Base-by-base conservation (phyloP, 2,888 invertebrate genomes). In the Hololepta plana region DNA sequence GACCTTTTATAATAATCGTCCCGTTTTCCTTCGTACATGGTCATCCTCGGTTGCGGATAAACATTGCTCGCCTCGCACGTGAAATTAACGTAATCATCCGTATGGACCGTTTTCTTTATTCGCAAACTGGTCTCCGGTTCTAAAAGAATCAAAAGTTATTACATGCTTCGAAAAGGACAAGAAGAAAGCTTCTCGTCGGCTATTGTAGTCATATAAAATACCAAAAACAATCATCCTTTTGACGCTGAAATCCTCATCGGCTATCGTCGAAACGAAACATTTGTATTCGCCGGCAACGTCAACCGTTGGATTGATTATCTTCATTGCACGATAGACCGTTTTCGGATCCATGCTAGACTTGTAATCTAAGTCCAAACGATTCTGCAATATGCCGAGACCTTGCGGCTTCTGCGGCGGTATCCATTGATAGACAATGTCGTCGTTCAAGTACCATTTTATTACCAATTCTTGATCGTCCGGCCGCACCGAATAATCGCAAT, bases 371-470 rank as follows among this genome's bases (percentile, higher is more conserved):
- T 80, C 72, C 38, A 77, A 45, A 49, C 67, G 52, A 26, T 60
- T 59, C 36, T 55, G 59, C 32, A 62, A 51, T 12, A 50, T 38
- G 2, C 72, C 72, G 24, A 73, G 53, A 8, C 68, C 72, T 42
- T 69, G 69, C 0, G 76, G 75, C 35, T 60, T 61, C 35, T 64
- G 61, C 3, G 72, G 70, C 2, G 72, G 72, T 32, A 80, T 79
- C 79, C 80, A 81, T 47, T 80, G 79, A 51, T 80, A 81, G n/a
- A 80, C 71, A 0, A 69, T 64, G 24, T 68, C 63, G 41, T 71
- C 67, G 49, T 66, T 67, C 42, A 65, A 63, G 45, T 67, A 76
- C 80, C 81, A 80, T 48, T 79, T 77, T 5, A 80, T 70, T 3
- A 77, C 75, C 11, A 81, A 53, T 1, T 73, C 73, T 0, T 64